A percentile compares a stretch with the other conserved stretches of the same genome.
Conservation (phyloP, 1,140 invertebrate genomes). For the Archegozetes longisetosus region DNA sequence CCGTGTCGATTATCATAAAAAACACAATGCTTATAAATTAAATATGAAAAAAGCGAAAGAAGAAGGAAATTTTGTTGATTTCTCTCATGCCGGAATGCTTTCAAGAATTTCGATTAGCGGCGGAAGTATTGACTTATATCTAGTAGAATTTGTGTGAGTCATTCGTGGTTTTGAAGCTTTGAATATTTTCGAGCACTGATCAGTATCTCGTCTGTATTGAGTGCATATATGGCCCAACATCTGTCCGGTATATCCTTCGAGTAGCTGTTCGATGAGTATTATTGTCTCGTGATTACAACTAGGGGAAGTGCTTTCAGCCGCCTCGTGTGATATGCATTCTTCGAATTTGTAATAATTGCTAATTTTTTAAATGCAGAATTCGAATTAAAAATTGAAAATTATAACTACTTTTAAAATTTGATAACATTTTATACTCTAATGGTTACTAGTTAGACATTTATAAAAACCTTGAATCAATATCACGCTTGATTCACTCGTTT, state of each 20-base stretch:
- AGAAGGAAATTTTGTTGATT: no score
- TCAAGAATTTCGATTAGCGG: constrained; percentile 12
- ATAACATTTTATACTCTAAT: no score
- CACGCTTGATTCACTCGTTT: no score
- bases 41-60: no score
- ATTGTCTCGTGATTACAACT: not conserved
- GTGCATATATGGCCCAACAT: constrained; percentile 1
- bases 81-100: constrained; percentile 6
- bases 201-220: not conserved
- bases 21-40: no score
- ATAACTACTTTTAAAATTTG: no score
- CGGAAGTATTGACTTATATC: constrained; percentile 9
- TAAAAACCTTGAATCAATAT: no score
- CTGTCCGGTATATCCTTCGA: constrained; percentile 10
- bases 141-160: not conserved
- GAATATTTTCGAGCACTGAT: constrained; percentile 1
- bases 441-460: no score
- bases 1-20: no score
- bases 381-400: not conserved
- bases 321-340: constrained; percentile 4
- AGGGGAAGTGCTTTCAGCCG: not conserved
- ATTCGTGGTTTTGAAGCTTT: not conserved
- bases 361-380: not conserved
- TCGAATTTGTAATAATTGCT: constrained; percentile 8
- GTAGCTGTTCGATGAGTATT: constrained; percentile 6